Percentiles rank a stretch among this genome's conserved stretches.
Evolutionary conservation across 1,140 invertebrate genomes (phyloP).

Genomic region (Neuroterus valhalla): DNA sequence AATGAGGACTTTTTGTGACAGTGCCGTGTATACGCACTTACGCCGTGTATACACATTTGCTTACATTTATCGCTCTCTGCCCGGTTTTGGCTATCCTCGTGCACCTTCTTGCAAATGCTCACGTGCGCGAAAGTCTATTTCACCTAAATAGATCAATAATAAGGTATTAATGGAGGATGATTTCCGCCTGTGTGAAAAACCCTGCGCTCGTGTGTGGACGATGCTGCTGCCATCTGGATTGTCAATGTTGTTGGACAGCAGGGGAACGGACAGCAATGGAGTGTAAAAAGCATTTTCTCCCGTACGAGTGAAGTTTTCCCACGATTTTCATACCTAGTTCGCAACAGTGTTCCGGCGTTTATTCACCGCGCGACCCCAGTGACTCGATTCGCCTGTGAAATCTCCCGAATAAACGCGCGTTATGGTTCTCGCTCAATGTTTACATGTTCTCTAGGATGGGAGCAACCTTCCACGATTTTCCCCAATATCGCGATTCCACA

Average conservation of each 20-base stretch:
- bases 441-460: slow-evolving; percentile 68
- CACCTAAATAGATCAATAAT: slow-evolving; percentile 74
- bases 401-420: background rate
- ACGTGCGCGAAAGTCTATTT: slow-evolving; percentile 66
- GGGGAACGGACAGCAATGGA: slow-evolving; percentile 51
- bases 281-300: slow-evolving; percentile 71
- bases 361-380: background rate
- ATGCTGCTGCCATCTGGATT: slow-evolving; percentile 79
- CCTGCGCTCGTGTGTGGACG: slow-evolving; percentile 41
- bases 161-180: slow-evolving; percentile 66
- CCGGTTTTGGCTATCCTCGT: background rate
- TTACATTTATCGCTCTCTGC: slow-evolving; percentile 14
- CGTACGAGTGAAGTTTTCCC: slow-evolving; percentile 40
- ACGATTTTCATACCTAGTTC: slow-evolving; percentile 16
- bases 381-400: slow-evolving; percentile 1
- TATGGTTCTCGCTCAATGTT: slow-evolving; percentile 66
- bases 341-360: slow-evolving; percentile 11
- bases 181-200: slow-evolving; percentile 52
- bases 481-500: slow-evolving; percentile 28
- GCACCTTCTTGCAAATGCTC: slow-evolving; percentile 50
- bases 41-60: slow-evolving; percentile 15
- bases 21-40: slow-evolving; percentile 51
- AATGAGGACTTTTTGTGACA: slow-evolving; percentile 75
- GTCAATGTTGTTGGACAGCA: slow-evolving; percentile 81
- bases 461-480: slow-evolving; percentile 55